Evolutionary conservation across 1,140 invertebrate species (phyloP).

Genomic region (Medauroidea extradentata): DNA sequence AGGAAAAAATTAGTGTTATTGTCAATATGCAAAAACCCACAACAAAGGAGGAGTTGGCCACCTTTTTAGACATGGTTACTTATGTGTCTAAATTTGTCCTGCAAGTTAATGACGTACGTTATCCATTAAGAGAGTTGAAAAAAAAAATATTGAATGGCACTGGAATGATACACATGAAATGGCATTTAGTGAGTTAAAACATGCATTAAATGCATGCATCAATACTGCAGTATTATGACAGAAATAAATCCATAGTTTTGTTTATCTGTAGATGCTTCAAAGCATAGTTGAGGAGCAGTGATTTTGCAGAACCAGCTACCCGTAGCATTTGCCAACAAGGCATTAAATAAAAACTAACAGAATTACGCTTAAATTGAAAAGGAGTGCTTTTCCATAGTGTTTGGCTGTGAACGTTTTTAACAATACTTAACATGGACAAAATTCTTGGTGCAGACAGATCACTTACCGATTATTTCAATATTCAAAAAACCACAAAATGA

Average conservation of each 20-base stretch:
- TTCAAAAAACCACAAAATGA: constrained; percentile 27
- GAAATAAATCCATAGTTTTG: no score
- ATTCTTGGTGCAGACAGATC: constrained; percentile 31
- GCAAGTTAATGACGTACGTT: constrained; percentile 14
- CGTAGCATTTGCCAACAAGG: no score
- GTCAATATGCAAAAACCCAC: constrained; percentile 28
- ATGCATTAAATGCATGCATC: no score
- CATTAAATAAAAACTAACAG: no score
- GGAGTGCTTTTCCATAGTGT: constrained; percentile 13
- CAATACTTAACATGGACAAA: constrained; percentile 35
- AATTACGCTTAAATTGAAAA: no score
- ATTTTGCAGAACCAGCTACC: no score
- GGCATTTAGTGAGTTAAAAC: no score
- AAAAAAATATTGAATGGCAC: no score
- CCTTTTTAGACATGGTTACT: constrained; percentile 15
- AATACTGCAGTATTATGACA: constrained; percentile 11
- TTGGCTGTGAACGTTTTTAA: constrained; percentile 36
- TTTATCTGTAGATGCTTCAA: no score
- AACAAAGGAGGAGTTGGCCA: constrained; percentile 9
- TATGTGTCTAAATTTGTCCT: constrained; percentile 15
- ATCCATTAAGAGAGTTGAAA: no score
- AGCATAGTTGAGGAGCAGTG: no score
- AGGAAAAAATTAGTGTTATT: constrained; percentile 33
- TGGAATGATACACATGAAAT: not conserved
- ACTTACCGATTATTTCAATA: constrained; percentile 30